Base-by-base conservation (phyloP, 2,113 vertebrate species). In the Lonchura striata region DNA sequence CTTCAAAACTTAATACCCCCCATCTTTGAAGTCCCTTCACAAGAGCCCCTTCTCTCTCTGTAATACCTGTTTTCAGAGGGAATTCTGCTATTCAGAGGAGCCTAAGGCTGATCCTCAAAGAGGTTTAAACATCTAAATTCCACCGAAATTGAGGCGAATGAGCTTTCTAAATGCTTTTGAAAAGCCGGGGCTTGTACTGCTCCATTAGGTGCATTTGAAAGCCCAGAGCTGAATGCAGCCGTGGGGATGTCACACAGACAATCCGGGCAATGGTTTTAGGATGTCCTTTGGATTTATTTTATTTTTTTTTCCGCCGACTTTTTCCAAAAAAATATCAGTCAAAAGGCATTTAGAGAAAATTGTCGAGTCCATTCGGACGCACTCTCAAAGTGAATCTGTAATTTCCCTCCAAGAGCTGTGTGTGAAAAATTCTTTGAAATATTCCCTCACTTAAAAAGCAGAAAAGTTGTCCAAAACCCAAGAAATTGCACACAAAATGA, bases 81-180 rank as follows among this genome's bases (percentile, higher is more conserved):
- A 83, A 24, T 63, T 94, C 80, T 92, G 69, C 80, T 84, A 63
- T 75, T 86, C 88, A 84, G 72, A 82, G 81, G 33, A 84, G 86
- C 91, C 92, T 88, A 83, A 83, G 75, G 88, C 80, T 92, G 86
- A 88, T 77, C 60, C 88, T 91, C 66, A 85, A 76, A 92, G 85
- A 82, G 68, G 33, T 78, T 94, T 84, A 78, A 90, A 78, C 76
- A 65, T 37, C 59, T 44, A 46, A 92, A 87, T 92, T 93, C 96
- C 78, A 65, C 79, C 53, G 79, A 72, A 92, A 88, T 88, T 79
- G 82, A 68, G 77, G 82, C 53, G 41, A 96, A 90, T 46, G 61
- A 74, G 35, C n/a, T 65, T 85, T 61, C 46, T 80, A 85, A 93
- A 85, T 37, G 78, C 70, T 92, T 91, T 53, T 76, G 85, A 82